These are phyloP conservation scores for Choristoneura fumiferana DNA, from an alignment of 1,140 invertebrate genomes.

Conservation along the genomic window DNA sequence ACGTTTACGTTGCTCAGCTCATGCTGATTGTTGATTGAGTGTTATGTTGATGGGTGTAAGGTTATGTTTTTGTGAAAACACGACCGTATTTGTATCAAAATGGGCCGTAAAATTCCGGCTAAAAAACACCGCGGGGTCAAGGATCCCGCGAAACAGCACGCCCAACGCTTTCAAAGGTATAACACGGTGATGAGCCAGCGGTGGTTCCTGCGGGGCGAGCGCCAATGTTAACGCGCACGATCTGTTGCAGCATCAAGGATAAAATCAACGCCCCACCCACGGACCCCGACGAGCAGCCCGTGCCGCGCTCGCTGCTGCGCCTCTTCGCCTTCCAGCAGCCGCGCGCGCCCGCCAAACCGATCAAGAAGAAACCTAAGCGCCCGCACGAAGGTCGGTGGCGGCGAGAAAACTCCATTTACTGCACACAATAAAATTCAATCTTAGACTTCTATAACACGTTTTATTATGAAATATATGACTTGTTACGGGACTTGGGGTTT, in stretches of 20 bases:
- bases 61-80: slow-evolving; percentile 8
- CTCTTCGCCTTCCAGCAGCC: slow-evolving; percentile 79
- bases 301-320: slow-evolving; percentile 81
- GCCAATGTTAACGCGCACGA: not conserved
- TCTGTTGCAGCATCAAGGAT: slow-evolving; percentile 79
- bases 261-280: slow-evolving; percentile 84
- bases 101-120: slow-evolving; percentile 87
- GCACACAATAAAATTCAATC: too few species aligned
- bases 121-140: slow-evolving; percentile 85
- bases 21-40: too few species aligned
- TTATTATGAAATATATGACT: too few species aligned
- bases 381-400: not conserved
- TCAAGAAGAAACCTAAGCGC: slow-evolving; percentile 59
- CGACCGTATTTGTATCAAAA: slow-evolving; percentile 43
- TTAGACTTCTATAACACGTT: too few species aligned
- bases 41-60: not conserved
- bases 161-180: slow-evolving; percentile 80
- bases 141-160: slow-evolving; percentile 83
- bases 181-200: slow-evolving; percentile 18
- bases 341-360: slow-evolving; percentile 67
- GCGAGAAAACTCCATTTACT: not conserved
- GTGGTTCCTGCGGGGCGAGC: too few species aligned
- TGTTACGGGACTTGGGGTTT: too few species aligned
- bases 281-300: slow-evolving; percentile 81
- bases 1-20: too few species aligned